phyloP scores from a whole-genome alignment of 2,797 vertebrate species.

The Bradypus variegatus region DNA sequence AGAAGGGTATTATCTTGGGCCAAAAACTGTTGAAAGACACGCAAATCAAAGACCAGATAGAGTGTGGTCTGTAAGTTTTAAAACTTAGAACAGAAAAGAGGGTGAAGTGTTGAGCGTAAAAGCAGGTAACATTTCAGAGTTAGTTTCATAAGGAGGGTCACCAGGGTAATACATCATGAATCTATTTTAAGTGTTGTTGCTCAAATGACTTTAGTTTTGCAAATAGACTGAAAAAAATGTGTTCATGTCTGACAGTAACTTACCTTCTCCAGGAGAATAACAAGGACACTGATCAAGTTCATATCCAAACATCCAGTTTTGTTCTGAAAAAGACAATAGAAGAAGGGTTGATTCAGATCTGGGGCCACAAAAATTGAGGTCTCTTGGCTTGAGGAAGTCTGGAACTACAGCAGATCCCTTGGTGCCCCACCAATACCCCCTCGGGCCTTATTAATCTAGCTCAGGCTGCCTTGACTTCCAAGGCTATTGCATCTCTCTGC shows the following conservation, averaged over 20 bases:
- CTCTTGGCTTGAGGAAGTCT: background rate
- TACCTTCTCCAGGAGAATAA: background rate
- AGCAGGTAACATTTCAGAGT: background rate
- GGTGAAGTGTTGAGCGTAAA: background rate
- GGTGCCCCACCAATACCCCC: background rate
- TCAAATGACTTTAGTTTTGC: background rate
- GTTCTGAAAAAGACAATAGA: background rate
- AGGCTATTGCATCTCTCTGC: background rate
- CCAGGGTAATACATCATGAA: background rate
- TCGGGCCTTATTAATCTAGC: background rate
- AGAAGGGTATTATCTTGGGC: background rate
- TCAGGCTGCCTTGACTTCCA: background rate
- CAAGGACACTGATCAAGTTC: background rate
- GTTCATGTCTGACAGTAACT: background rate
- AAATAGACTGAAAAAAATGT: background rate
- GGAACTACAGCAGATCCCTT: background rate
- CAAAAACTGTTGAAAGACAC: conserved; percentile 10
- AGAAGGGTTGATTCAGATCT: background rate
- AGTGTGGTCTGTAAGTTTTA: background rate
- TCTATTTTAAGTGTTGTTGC: background rate
- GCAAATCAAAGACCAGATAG: background rate
- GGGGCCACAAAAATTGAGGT: background rate
- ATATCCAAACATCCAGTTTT: background rate
- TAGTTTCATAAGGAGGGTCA: background rate
- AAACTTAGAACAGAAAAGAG: background rate